A percentile compares a stretch with the other conserved stretches of the same genome.
Conservation (phyloP, 2,888 invertebrate genomes). For the Epiblema foenella region DNA sequence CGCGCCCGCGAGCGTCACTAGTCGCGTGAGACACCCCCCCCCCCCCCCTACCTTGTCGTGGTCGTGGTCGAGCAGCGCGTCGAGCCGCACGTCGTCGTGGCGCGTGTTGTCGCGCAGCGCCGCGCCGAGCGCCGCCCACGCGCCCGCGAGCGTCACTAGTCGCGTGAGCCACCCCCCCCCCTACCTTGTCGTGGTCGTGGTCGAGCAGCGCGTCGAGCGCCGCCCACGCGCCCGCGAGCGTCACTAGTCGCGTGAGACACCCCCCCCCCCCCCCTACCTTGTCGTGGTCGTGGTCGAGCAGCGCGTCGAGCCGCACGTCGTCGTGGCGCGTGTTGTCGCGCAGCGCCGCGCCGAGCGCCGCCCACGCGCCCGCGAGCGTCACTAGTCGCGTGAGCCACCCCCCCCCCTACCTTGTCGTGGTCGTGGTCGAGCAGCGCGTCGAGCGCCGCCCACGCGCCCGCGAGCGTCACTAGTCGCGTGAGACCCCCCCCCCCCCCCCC, state of each 20-base stretch:
- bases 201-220: too few species aligned
- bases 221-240: conserved; percentile 87
- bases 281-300: conserved; percentile 50
- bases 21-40: not conserved
- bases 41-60: conserved; percentile 62
- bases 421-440: conserved; percentile 89
- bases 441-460: conserved; percentile 91
- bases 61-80: conserved; percentile 47
- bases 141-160: too few species aligned
- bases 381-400: too few species aligned
- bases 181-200: conserved; percentile 61
- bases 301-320: conserved; percentile 14
- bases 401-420: conserved; percentile 57
- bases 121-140: too few species aligned
- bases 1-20: not conserved
- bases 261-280: conserved; percentile 58
- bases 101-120: conserved; percentile 91
- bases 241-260: not conserved
- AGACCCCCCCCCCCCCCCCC: too few species aligned
- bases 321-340: conserved; percentile 1
- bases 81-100: conserved; percentile 63
- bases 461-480: conserved; percentile 90
- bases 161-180: too few species aligned
- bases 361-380: not conserved
- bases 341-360: not conserved